These are phyloP conservation scores for Grus americana DNA, from an alignment of 2,113 vertebrate species.

Conservation along the genomic window DNA sequence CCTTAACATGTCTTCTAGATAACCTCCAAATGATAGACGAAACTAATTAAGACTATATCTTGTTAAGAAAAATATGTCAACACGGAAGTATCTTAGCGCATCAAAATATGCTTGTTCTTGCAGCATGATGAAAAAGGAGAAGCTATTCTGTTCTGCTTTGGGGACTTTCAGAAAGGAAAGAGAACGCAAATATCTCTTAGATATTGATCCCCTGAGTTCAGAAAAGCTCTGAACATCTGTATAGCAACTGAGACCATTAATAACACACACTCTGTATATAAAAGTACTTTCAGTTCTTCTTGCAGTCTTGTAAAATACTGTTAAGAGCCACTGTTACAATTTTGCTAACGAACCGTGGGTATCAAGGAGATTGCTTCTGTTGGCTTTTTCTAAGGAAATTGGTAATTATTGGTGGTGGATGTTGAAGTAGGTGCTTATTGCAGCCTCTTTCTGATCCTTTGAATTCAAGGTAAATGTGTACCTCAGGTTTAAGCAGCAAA, in stretches of 20 bases:
- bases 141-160: neutral
- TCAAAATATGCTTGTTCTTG: constrained; percentile 14
- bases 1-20: neutral
- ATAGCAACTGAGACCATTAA: neutral
- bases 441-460: neutral
- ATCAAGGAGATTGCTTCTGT: neutral
- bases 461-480: neutral
- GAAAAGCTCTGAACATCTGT: neutral
- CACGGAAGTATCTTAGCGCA: neutral
- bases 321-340: neutral
- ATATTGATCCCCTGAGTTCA: neutral
- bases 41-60: constrained; percentile 42
- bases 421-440: neutral
- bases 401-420: neutral
- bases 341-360: neutral
- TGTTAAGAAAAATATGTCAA: constrained; percentile 47
- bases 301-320: neutral
- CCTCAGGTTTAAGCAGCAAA: neutral
- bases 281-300: neutral
- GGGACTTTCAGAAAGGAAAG: constrained; percentile 6
- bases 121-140: constrained; percentile 9
- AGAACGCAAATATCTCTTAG: constrained; percentile 17
- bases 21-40: constrained; percentile 20
- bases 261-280: neutral
- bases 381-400: neutral